Percentiles rank a stretch among this genome's conserved stretches.
These are phyloP conservation scores for Hemichromis elongatus DNA, from an alignment of 2,113 vertebrate genomes.

Conservation along the genomic window DNA sequence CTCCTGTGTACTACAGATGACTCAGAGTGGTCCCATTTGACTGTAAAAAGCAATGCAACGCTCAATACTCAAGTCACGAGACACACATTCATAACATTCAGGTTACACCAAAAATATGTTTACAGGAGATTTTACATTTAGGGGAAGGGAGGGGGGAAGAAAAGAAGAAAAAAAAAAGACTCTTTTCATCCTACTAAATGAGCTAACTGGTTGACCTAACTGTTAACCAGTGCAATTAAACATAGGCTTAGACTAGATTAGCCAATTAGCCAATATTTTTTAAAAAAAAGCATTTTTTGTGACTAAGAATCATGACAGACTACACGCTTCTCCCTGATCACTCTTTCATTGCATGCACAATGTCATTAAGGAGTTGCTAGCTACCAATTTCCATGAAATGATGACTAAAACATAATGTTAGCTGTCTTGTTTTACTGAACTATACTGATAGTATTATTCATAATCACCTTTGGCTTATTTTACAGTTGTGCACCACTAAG, in stretches of 20 bases:
- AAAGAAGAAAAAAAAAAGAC: background rate
- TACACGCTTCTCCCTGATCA: background rate
- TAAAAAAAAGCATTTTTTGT: background rate
- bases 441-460: background rate
- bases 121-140: background rate
- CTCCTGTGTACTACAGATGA: background rate
- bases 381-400: background rate
- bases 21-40: background rate
- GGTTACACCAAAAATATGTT: background rate
- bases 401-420: background rate
- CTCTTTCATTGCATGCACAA: background rate
- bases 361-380: background rate
- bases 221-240: background rate
- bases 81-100: background rate
- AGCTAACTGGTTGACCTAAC: background rate
- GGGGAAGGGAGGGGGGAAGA: accelerated
- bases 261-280: background rate
- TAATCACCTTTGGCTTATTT: background rate
- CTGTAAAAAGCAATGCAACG: background rate
- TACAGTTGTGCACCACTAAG: background rate
- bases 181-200: background rate
- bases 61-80: background rate
- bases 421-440: background rate
- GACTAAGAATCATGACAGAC: background rate
- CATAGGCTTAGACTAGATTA: background rate